Evolutionary conservation across 1,140 invertebrate species (phyloP), one percentile per base, ranked within the genome.

Genomic region (Drosophila prosaltans): DNA sequence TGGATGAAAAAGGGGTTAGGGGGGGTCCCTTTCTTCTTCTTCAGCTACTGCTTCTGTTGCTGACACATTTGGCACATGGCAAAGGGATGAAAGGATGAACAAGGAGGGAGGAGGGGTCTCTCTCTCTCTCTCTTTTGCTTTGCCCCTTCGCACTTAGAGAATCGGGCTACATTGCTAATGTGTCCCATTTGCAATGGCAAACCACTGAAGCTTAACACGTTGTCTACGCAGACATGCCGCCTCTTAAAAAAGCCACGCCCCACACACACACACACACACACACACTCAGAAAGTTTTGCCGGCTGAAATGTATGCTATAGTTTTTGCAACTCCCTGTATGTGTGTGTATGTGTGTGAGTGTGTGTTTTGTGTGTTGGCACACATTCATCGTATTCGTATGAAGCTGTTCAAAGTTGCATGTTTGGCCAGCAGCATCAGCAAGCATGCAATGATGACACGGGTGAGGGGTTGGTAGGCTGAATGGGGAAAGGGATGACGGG

Each of bases 191-290:
- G 83, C 83, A 80, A 80, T 82, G 77, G 80, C 84, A 80, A 89
- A 83, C 83, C 84, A 88, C 83, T 88, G 78, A 84, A 88, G 83
- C 84, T 88, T 88, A 89, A 89, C 83, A 89, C 83, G 84, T 84
- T 88, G 83, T 88, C 84, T 89, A 84, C 84, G 84, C 80, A 89
- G 83, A 68, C 80, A 74, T 70, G 69, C 73, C 72, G 72, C 80
- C 72, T 67, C 58, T 60, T 57, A 55, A 69, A 65, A 76, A 75
- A 66, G 62, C 80, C 80, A 57, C 24, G 61, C 45, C 58, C 39
- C 63, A 32, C 60, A 62, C 16, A 24, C 36, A 32, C 58, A 48
- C 41, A 59, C 32, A 59, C 58, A 63, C 43, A 68, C n/a, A n/a
- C n/a, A 16, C 71, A 60, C 41, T 58, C 1, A 65, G 41, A 72